Percentiles rank a stretch among this genome's conserved stretches.
phyloP scores from a whole-genome alignment of 2,888 invertebrate species.

The Rosalia funebris region DNA sequence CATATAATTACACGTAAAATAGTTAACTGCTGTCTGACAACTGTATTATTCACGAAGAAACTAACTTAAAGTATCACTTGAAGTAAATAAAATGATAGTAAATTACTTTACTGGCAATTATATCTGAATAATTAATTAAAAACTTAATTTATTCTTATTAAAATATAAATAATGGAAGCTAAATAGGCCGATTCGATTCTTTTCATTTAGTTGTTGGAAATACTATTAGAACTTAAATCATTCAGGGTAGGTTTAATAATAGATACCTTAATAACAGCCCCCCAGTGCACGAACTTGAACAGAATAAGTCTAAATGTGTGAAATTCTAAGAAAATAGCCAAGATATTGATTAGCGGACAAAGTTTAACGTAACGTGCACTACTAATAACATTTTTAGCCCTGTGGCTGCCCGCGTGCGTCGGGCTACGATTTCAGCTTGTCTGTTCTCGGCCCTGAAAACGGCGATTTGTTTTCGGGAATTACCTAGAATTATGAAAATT shows the following conservation, averaged over 20 bases:
- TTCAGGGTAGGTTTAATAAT: conserved; percentile 31
- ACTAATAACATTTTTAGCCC: conserved; percentile 13
- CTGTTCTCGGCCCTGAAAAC: neutral
- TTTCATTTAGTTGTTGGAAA: conserved; percentile 25
- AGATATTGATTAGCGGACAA: conserved; percentile 30
- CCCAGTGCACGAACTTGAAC: conserved; percentile 28
- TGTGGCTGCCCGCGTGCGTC: neutral
- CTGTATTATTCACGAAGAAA: neutral
- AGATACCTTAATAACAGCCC: conserved; percentile 27
- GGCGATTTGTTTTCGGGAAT: neutral
- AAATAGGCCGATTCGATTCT: conserved; percentile 7
- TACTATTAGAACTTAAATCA: conserved; percentile 30
- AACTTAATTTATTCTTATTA: conserved; percentile 23
- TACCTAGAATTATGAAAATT: conserved; percentile 10
- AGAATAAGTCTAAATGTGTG: conserved; percentile 27
- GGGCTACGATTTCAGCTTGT: conserved; percentile 5
- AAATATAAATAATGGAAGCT: conserved; percentile 20
- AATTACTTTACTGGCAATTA: conserved; percentile 19
- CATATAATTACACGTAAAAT: neutral
- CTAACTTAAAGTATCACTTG: neutral
- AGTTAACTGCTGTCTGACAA: too few species aligned
- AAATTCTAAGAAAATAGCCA: conserved; percentile 32
- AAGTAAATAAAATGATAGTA: conserved; percentile 17
- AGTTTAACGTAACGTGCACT: conserved; percentile 23
- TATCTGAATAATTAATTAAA: conserved; percentile 17